Evolutionary conservation across 2,888 invertebrate species (phyloP), one percentile per base, ranked within the genome.

Genomic region (Synanthedon tipuliformis): DNA sequence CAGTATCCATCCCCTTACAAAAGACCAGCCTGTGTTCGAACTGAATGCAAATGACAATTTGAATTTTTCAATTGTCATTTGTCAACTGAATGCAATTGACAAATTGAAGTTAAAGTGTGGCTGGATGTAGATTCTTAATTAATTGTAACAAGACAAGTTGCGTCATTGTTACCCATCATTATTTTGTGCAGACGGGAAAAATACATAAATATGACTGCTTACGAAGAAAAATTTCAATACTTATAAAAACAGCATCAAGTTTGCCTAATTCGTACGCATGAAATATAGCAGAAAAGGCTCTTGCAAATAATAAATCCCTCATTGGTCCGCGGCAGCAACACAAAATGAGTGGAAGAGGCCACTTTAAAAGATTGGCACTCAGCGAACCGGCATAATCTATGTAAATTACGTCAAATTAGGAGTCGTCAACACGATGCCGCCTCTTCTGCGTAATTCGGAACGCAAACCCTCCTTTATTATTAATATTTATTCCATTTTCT

Each of bases 341-440:
- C 81, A 81, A 78, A 80, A 82, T 80, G 80, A 81, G 84, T 81
- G 73, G 76, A 81, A 79, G 79, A 81, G 78, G 84, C 84, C 87
- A 87, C 86, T 87, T 86, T 79, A 82, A 87, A 85, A 87, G 85
- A 87, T 86, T 87, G 86, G 81, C 86, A 87, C 86, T 87, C 86
- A 87, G 75, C 86, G 85, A 80, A 73, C 81, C 78, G 83, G 84
- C 78, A 85, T 87, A 87, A 87, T 87, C 86, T 84, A 87, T 86
- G 86, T 78, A 86, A 87, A 87, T 87, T 82, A 85, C 82, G 78
- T 80, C 82, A 86, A 86, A 87, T 87, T 87, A 87, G 84, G 81
- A 82, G 75, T 83, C 81, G 84, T 84, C 86, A 85, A 84, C 86
- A 84, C 84, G 72, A 73, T 73, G 70, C 71, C 34, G 71, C 73